Conservation (phyloP, 2,888 invertebrate species). For the Apoda limacodes region DNA sequence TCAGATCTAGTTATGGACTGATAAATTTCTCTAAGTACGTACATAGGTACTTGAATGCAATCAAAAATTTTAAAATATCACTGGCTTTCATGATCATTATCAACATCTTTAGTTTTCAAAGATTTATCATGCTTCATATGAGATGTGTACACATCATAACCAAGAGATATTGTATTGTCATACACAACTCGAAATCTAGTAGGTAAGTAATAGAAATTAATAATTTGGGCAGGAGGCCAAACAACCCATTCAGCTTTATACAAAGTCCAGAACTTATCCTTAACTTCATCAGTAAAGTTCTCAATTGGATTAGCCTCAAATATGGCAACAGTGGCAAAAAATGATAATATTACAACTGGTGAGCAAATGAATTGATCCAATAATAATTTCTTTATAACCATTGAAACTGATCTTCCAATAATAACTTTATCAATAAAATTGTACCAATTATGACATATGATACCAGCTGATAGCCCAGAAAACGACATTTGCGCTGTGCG, state of each 20-base stretch:
- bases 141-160: slow-evolving; percentile 88
- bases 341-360: slow-evolving; percentile 80
- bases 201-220: slow-evolving; percentile 92
- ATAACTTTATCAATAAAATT: slow-evolving; percentile 77
- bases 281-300: slow-evolving; percentile 76
- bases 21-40: too few species aligned
- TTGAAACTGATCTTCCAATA: slow-evolving; percentile 74
- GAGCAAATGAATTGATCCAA: slow-evolving; percentile 88
- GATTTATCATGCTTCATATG: slow-evolving; percentile 75
- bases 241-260: slow-evolving; percentile 91
- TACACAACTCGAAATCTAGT: slow-evolving; percentile 86
- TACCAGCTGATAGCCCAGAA: slow-evolving; percentile 81
- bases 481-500: slow-evolving; percentile 82
- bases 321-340: slow-evolving; percentile 80
- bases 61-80: too few species aligned
- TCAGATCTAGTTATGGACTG: too few species aligned
- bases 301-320: slow-evolving; percentile 73
- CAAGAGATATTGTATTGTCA: slow-evolving; percentile 86
- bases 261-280: slow-evolving; percentile 79
- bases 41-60: too few species aligned
- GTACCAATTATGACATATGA: slow-evolving; percentile 91
- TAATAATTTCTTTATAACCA: slow-evolving; percentile 81
- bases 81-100: slow-evolving; percentile 4
- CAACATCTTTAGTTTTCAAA: slow-evolving; percentile 13
- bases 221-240: slow-evolving; percentile 92